Base-by-base conservation (phyloP, 2,113 vertebrate genomes). In the Megaptera novaeangliae region DNA sequence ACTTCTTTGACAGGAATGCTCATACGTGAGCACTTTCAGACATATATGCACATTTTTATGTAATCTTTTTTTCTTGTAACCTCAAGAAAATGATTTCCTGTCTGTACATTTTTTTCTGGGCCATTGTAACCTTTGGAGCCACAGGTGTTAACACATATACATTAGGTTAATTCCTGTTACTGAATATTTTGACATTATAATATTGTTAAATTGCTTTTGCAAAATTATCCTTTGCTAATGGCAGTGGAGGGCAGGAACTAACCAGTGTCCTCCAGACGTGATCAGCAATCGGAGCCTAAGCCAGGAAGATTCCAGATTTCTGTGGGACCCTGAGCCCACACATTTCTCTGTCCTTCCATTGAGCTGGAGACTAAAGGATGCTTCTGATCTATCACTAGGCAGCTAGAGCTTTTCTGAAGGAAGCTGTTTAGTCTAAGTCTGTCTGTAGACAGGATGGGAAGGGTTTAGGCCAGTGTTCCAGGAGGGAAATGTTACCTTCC, bases 31-130 rank as follows among this genome's bases (percentile, higher is more conserved):
- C 12, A n/a, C 21, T 17, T 1, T 44, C 4, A 46, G 31, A 29
- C 3, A 44, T 13, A 36, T 7, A 8, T 1, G 8, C 5, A 0
- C 25, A 39, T 71, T n/a, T 95, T 34, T 44, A 0, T 41, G 21
- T 55, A 15, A 44, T 57, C 31, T 72, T 75, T 91, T 89, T 57
- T 23, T 0, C 29, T 9, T 52, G 41, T 27, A 61, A 1, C 41
- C 23, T 57, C 3, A 31, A 83, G 55, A 80, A 59, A 8, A 31
- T 64, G 41, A 78, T 74, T 86, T 80, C 27, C 25, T 49, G 13
- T 64, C 34, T 91, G n/a, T 41, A 15, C 6, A 23, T 61, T 92
- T n/a, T n/a, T 44, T 71, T 64, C 21, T 91, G 64, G 27, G 41
- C 6, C 21, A 14, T 31, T 49, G 25, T 41, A 63, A 66, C 20